Base-by-base conservation (phyloP, 1,140 invertebrate species). In the Limonius californicus region DNA sequence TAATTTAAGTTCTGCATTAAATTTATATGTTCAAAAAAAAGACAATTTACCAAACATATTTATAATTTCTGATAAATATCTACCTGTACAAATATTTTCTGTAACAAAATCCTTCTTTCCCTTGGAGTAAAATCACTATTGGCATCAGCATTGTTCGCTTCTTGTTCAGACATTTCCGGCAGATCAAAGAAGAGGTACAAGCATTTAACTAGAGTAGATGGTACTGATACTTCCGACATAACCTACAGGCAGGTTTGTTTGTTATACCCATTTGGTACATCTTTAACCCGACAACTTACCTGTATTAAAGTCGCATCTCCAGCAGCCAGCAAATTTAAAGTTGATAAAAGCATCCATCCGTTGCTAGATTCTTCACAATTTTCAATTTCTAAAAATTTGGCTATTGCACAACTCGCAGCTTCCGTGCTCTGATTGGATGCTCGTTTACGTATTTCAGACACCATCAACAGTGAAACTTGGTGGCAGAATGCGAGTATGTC, bases 151-250 rank as follows among this genome's bases (percentile, higher is more conserved):
- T 84, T 78, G 73, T 91, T 85, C 35, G 88, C 85, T 72, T 89
- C 87, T 30, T 88, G 84, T 71, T 92, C 89, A 57, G 92, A 91
- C 79, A 93, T 88, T 79, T 90, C 87, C 39, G 97, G 95, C 47
- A 99, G 81, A 81, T 99, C 97, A 80, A 99, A 99, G 79, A 99
- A 99, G 61, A 99, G 80, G 77, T 99, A 99, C 27, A 99, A 81
- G 81, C 97, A 98, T 83, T 99, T 99, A 3, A 99, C 96, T 71
- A 99, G 81, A 23, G 97, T 99, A 60, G 95, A 98, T 32, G 97
- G 97, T 64, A 99, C 89, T 16, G 94, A 89, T 50, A 92, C 91
- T 53, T 91, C 89, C 57, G 95, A 97, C 92, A 99, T 97, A 32
- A 96, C 89, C 88, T 95, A 73, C 47, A 80, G 76, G 55, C 15